phyloP scores from a whole-genome alignment of 2,113 vertebrate genomes.

The Periophthalmodon schlosseri region DNA sequence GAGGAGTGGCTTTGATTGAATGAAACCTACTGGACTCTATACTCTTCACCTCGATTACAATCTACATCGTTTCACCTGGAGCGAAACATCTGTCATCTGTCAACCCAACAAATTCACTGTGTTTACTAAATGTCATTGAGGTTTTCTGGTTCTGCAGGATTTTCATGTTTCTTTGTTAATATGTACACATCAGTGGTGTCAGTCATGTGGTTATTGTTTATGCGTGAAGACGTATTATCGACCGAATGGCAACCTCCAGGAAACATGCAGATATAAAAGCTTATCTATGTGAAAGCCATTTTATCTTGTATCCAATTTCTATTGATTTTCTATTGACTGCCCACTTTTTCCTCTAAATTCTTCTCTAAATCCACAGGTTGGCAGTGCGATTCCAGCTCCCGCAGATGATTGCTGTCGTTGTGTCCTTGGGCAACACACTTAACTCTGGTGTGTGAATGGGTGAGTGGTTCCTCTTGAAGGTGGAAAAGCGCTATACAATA shows the following conservation, averaged over 20 bases:
- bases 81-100: background rate
- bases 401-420: no score
- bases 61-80: background rate
- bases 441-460: no score
- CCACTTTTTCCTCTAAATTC: no score
- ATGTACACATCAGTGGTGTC: background rate
- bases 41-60: background rate
- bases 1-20: no score
- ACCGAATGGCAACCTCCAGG: background rate
- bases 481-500: no score
- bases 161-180: background rate
- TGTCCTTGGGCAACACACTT: no score
- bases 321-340: no score
- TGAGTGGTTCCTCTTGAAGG: no score
- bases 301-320: background rate
- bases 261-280: background rate
- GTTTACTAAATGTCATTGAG: background rate
- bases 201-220: background rate
- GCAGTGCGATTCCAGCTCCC: no score
- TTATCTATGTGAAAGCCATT: background rate
- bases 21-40: no score
- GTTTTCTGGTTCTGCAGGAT: background rate
- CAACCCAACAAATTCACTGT: background rate
- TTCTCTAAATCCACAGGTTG: no score
- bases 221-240: background rate